These are phyloP conservation scores for Cuculus canorus DNA, from an alignment of 2,797 vertebrate genomes.

Conservation along the genomic window DNA sequence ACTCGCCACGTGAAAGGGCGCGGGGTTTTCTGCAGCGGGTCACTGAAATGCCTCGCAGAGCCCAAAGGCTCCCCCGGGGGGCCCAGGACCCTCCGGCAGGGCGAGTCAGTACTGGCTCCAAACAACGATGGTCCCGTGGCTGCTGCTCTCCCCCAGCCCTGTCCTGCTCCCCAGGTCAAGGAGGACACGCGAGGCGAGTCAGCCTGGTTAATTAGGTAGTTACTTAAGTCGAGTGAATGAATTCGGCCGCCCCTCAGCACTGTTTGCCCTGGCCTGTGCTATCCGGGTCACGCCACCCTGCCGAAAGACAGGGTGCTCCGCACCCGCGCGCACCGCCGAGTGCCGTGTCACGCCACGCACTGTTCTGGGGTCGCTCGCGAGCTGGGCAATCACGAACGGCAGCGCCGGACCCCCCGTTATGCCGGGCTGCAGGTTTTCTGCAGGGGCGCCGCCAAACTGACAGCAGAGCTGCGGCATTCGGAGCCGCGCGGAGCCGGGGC, in stretches of 20 bases:
- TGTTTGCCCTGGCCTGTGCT: too few relatives aligned
- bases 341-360: too few relatives aligned
- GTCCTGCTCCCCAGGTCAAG: background rate
- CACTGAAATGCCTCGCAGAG: fast-evolving
- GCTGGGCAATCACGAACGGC: background rate
- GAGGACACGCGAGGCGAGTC: background rate
- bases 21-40: background rate
- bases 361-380: background rate
- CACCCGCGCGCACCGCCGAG: fast-evolving
- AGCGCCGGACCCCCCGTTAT: fast-evolving
- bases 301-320: fast-evolving
- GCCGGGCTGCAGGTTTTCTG: background rate
- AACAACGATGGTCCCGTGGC: background rate
- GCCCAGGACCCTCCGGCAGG: fast-evolving
- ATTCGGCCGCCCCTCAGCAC: background rate
- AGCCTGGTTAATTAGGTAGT: background rate
- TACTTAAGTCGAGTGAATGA: background rate
- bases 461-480: background rate
- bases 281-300: background rate
- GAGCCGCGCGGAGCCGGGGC: fast-evolving
- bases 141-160: background rate
- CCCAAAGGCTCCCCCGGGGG: background rate
- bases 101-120: background rate
- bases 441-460: background rate
- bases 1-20: fast-evolving